Conservation (phyloP, 2,888 invertebrate genomes). For the Campoplex capitator region DNA sequence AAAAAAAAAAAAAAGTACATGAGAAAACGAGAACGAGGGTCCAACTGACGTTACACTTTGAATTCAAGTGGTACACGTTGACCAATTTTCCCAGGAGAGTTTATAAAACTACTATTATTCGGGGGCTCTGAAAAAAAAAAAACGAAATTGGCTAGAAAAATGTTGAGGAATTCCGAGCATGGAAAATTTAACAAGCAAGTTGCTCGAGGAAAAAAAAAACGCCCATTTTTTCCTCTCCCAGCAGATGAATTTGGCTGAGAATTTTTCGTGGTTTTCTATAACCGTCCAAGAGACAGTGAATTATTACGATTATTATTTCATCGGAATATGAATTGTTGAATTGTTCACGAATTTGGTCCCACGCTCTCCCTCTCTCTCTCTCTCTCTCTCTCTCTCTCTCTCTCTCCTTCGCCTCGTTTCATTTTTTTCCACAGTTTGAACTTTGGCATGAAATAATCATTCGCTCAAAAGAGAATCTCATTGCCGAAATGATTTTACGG, state of each 20-base stretch:
- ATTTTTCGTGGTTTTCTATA: background rate
- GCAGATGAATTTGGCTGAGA: background rate
- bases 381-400: too few relatives aligned
- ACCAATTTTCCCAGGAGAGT: conserved; percentile 56
- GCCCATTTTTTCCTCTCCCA: background rate
- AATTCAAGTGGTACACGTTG: conserved; percentile 47
- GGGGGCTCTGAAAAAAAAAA: conserved; percentile 10
- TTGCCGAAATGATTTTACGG: conserved; percentile 63
- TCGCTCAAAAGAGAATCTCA: conserved; percentile 22
- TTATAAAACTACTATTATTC: conserved; percentile 58
- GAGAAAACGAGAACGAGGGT: conserved; percentile 41
- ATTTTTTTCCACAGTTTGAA: background rate
- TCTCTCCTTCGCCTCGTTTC: background rate
- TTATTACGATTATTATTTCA: background rate
- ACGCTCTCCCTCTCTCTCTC: too few relatives aligned
- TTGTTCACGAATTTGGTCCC: background rate
- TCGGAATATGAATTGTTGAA: background rate
- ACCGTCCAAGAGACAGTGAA: background rate
- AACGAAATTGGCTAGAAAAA: conserved; percentile 24
- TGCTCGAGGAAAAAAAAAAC: conserved; percentile 21
- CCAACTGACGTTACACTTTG: conserved; percentile 42
- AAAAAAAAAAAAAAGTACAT: conserved; percentile 13
- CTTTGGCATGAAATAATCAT: conserved; percentile 36
- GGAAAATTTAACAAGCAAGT: conserved; percentile 25
- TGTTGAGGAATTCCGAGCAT: conserved; percentile 7